Percentiles rank a stretch among this genome's conserved stretches.
Conservation (phyloP, 1,140 invertebrate species). For the Theocolax elegans region DNA sequence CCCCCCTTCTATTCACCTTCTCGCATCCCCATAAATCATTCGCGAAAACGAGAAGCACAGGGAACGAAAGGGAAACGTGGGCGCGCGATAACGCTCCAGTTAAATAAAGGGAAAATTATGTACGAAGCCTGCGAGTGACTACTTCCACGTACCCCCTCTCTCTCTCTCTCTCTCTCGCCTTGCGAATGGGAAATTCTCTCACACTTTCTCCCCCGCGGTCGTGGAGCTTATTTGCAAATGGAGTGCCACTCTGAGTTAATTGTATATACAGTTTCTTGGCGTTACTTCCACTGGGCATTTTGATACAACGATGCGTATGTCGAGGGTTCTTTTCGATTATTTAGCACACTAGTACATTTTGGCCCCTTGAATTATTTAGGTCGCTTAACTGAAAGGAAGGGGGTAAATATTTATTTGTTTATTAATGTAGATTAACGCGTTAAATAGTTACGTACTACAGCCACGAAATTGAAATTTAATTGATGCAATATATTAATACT, state of each 20-base stretch:
- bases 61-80: slow-evolving; percentile 9
- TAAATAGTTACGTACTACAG: too few species aligned
- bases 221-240: slow-evolving; percentile 17
- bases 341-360: too few species aligned
- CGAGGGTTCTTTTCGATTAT: too few species aligned
- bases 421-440: too few species aligned
- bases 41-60: not conserved
- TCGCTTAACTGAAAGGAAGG: too few species aligned
- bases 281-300: not conserved
- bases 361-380: too few species aligned
- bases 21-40: slow-evolving; percentile 18
- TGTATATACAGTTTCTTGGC: not conserved
- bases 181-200: not conserved
- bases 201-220: not conserved
- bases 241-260: slow-evolving; percentile 14
- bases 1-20: not conserved
- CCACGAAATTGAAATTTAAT: too few species aligned
- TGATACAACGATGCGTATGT: not conserved
- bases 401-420: too few species aligned
- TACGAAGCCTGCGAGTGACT: slow-evolving; percentile 46
- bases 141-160: too few species aligned
- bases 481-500: too few species aligned
- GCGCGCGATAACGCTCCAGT: slow-evolving; percentile 36
- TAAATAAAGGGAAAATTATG: slow-evolving; percentile 53
- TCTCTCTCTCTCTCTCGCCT: too few species aligned